These are phyloP conservation scores for Semnopithecus entellus DNA, from an alignment of 2,113 vertebrate species.

Conservation along the genomic window DNA sequence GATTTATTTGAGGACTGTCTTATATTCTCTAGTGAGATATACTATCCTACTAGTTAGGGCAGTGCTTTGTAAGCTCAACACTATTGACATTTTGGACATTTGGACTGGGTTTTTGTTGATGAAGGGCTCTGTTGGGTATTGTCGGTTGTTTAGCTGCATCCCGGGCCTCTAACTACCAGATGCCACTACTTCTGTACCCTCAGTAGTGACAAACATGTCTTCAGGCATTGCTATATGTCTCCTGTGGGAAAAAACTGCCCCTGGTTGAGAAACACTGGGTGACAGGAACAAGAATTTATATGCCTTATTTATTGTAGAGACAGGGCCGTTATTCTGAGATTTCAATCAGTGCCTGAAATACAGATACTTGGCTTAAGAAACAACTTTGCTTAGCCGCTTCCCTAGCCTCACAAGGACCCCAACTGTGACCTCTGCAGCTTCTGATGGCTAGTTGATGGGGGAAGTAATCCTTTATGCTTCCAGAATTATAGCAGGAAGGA, in stretches of 20 bases:
- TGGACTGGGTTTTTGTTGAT: background rate
- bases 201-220: background rate
- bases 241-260: background rate
- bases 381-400: background rate
- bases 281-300: background rate
- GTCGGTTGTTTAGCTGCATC: background rate
- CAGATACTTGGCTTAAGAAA: background rate
- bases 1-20: background rate
- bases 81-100: background rate
- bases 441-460: background rate
- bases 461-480: background rate
- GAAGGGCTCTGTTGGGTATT: background rate
- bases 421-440: background rate
- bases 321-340: background rate
- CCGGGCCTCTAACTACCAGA: background rate
- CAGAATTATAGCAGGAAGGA: background rate
- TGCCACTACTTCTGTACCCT: background rate
- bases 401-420: background rate
- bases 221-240: background rate
- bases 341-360: background rate
- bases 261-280: background rate
- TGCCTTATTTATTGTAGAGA: background rate
- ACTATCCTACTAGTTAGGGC: background rate
- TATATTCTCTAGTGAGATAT: background rate
- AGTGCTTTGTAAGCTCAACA: background rate